These are phyloP conservation scores for Allacma fusca DNA, from an alignment of 2,888 invertebrate species.

Conservation along the genomic window DNA sequence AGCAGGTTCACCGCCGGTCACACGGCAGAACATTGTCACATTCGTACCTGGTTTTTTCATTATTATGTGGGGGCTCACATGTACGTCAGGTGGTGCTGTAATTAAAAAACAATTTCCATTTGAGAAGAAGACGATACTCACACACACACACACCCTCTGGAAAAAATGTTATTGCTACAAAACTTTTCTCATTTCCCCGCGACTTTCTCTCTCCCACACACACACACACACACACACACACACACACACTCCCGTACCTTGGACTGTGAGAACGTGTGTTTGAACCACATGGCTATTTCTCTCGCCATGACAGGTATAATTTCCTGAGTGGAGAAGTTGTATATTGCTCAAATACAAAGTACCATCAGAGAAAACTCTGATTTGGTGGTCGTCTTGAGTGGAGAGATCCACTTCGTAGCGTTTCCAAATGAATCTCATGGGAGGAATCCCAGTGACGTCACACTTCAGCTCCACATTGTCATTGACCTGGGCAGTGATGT, in stretches of 20 bases:
- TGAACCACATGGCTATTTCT: conserved; percentile 77
- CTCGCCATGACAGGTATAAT: conserved; percentile 79
- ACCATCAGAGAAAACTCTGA: conserved; percentile 77
- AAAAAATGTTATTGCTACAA: conserved; percentile 8
- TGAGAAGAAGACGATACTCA: neutral
- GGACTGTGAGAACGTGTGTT: conserved; percentile 76
- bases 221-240: neutral
- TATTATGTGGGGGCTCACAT: conserved; percentile 75
- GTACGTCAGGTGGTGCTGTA: conserved; percentile 76
- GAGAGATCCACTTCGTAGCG: conserved; percentile 62
- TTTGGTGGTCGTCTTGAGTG: conserved; percentile 64
- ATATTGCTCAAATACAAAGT: conserved; percentile 77
- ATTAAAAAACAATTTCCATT: conserved; percentile 42
- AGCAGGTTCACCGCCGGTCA: conserved; percentile 77
- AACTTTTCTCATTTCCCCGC: neutral
- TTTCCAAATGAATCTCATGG: conserved; percentile 74
- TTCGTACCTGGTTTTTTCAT: conserved; percentile 74
- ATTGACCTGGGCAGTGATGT: conserved; percentile 75
- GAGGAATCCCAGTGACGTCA: conserved; percentile 76
- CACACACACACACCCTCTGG: neutral
- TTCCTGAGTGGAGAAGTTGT: conserved; percentile 77
- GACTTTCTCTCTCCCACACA: neutral
- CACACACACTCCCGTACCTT: conserved; percentile 69
- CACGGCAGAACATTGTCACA: conserved; percentile 76
- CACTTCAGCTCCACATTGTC: conserved; percentile 75